Conservation (phyloP, 2,888 invertebrate genomes). For the Luperina nickerlii region DNA sequence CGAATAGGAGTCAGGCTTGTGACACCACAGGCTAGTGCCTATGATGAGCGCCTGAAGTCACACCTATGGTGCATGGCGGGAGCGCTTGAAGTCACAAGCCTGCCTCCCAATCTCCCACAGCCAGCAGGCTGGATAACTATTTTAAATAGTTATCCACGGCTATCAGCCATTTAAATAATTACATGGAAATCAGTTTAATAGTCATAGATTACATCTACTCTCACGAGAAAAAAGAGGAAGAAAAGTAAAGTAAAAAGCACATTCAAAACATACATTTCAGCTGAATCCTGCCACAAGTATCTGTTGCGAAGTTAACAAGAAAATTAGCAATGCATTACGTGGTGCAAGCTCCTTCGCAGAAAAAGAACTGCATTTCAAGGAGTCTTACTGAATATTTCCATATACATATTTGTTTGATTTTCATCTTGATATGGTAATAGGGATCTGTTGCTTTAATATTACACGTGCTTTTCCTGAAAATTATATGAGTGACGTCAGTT, state of each 20-base stretch:
- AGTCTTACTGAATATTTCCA: constrained; percentile 44
- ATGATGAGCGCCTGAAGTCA: no score
- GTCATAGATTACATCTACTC: neutral
- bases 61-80: no score
- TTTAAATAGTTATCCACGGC: no score
- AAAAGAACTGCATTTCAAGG: constrained; percentile 56
- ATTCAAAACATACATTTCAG: constrained; percentile 38
- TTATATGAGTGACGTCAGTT: no score
- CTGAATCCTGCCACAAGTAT: constrained; percentile 35
- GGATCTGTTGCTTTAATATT: constrained; percentile 31
- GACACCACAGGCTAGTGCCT: no score
- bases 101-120: no score
- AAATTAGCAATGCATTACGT: constrained; percentile 69
- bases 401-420: constrained; percentile 51
- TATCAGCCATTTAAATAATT: no score
- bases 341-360: constrained; percentile 38
- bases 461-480: neutral
- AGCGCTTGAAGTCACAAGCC: no score
- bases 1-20: no score
- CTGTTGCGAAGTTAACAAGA: constrained; percentile 63
- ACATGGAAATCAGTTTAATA: neutral
- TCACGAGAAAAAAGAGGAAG: neutral
- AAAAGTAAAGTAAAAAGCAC: constrained; percentile 12
- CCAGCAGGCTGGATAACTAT: no score
- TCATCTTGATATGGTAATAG: constrained; percentile 29